A percentile compares a stretch with the other conserved stretches of the same genome.
Evolutionary conservation across 2,888 invertebrate species (phyloP).

Genomic region (Cantharis rustica): DNA sequence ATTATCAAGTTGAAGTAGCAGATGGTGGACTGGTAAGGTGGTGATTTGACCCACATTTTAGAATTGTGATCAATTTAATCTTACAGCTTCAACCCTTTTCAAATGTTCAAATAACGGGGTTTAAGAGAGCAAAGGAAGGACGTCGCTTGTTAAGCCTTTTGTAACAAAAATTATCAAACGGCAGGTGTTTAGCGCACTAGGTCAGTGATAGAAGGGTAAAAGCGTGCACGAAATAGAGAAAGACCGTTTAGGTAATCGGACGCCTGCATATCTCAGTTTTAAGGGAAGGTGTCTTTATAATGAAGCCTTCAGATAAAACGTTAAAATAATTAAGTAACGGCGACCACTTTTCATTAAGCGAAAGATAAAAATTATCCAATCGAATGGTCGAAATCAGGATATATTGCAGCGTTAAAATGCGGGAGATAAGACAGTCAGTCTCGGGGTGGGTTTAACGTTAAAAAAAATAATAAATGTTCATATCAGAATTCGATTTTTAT

Average conservation of each 20-base stretch:
- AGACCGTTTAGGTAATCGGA: neutral
- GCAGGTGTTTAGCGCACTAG: slow-evolving; percentile 17
- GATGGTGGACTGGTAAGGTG: slow-evolving; percentile 10
- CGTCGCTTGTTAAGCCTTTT: slow-evolving; percentile 6
- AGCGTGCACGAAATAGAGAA: neutral
- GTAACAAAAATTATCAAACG: neutral
- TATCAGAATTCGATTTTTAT: no score
- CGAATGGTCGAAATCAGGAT: no score
- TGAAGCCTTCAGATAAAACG: neutral
- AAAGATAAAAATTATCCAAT: neutral
- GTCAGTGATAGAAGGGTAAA: slow-evolving; percentile 10
- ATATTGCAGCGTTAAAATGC: no score
- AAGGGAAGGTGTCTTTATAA: neutral
- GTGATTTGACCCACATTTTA: slow-evolving; percentile 24
- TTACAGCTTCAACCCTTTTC: slow-evolving; percentile 22
- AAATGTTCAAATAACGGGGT: slow-evolving; percentile 3
- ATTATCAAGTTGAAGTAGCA: slow-evolving; percentile 20
- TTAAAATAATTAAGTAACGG: neutral
- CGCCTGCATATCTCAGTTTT: neutral
- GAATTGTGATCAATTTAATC: slow-evolving; percentile 6
- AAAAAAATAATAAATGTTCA: no score
- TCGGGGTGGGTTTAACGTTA: no score
- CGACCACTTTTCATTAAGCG: neutral
- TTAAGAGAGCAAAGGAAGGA: slow-evolving; percentile 1
- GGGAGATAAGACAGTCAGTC: no score